Evolutionary conservation across 2,113 vertebrate species (phyloP), one percentile per base, ranked within the genome.

Genomic region (Epinephelus fuscoguttatus): DNA sequence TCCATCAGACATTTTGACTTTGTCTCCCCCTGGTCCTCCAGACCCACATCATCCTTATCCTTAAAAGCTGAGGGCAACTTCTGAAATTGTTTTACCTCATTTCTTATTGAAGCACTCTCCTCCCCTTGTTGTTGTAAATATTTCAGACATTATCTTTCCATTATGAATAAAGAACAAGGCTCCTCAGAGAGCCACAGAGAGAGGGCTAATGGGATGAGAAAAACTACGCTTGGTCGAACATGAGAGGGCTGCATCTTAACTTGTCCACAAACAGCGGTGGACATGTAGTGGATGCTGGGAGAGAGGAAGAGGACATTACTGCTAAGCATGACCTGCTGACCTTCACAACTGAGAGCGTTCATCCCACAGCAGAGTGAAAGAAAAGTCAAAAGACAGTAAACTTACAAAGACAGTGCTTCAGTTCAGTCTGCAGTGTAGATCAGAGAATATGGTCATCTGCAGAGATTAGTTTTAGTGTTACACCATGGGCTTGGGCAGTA

Each of bases 91-190:
- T 78, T 66, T 49, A 68, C 1, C 60, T 70, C 77, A 78, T 81
- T 52, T 72, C 70, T 81, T 84, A 75, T 60, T 84, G 40, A 82
- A 79, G 59, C 23, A 10, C 56, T 60, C 55, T 63, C 50, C 42
- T 73, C 25, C 5, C 6, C 47, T 19, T 55, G 76, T 57, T 79
- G 66, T 61, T 30, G 59, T 86, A 76, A 87, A 89, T 84, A 73
- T 84, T 89, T 84, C 75, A 89, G 50, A 75, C 70, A 62, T 85
- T 55, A 55, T 71, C 70, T 59, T 80, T 85, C 73, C 64, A 56
- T 81, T 47, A 80, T 84, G 57, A 82, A 85, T 80, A 70, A 79
- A 72, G 78, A 76, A 83, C 76, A 73, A 45, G 50, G 64, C 37
- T 84, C n/a, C 66, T 63, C 47, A 50, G 71, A 81, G 33, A 74